Conservation (phyloP, 92 coral and sea anemone genomes). For the Palythoa heliodiscus region DNA sequence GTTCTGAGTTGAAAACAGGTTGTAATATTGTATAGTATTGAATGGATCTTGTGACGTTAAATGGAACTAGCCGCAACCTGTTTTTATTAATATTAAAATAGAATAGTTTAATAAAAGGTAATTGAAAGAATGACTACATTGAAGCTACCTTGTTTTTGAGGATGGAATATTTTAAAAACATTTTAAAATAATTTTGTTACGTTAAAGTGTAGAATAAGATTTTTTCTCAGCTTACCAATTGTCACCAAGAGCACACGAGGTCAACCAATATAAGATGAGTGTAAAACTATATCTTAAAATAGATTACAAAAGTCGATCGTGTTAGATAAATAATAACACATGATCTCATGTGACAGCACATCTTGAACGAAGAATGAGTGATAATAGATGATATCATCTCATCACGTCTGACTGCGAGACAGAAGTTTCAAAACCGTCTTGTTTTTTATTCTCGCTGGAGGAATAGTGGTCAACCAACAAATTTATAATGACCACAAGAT, state of each 20-base stretch:
- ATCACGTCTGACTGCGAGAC: constrained; percentile 35
- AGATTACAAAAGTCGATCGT: constrained; percentile 18
- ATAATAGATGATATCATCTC: constrained; percentile 26
- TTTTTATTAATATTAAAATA: too few species aligned
- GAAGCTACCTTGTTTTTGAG: too few species aligned
- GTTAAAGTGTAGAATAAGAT: too few species aligned
- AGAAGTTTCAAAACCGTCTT: constrained; percentile 12
- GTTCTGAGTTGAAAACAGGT: too few species aligned
- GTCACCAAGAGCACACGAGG: background rate
- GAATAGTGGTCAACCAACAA: constrained; percentile 28
- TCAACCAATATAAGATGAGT: background rate
- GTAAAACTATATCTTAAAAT: background rate
- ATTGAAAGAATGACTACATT: too few species aligned
- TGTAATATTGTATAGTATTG: too few species aligned
- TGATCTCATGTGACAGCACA: constrained; percentile 1
- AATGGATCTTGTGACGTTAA: too few species aligned
- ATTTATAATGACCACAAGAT: constrained; percentile 2
- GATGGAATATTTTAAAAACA: too few species aligned
- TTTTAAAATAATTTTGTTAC: too few species aligned
- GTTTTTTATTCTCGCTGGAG: constrained; percentile 2
- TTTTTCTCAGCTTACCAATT: background rate
- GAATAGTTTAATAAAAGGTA: too few species aligned
- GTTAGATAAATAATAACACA: background rate
- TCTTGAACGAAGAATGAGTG: constrained; percentile 12
- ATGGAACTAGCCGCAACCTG: too few species aligned